phyloP scores from a whole-genome alignment of 2,113 vertebrate genomes.

The Alaudala cheleensis region DNA sequence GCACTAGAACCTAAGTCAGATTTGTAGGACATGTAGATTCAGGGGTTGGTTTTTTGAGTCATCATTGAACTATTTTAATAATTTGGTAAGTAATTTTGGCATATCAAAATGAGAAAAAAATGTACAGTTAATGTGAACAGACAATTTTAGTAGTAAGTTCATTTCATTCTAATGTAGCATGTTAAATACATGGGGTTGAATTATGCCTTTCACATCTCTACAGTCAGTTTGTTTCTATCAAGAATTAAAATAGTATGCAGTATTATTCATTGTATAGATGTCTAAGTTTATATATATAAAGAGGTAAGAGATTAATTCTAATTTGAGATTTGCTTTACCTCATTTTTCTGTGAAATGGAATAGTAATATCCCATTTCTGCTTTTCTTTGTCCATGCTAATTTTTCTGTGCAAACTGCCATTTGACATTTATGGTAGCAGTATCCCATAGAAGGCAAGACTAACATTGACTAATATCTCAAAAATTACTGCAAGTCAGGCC shows the following conservation, averaged over 20 bases:
- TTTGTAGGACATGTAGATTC: neutral
- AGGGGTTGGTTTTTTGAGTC: neutral
- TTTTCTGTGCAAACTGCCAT: neutral
- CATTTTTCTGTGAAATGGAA: neutral
- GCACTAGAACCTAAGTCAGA: neutral
- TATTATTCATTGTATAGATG: neutral
- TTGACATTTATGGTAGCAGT: neutral
- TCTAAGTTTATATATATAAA: neutral
- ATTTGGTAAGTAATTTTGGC: neutral
- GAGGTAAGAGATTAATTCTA: neutral
- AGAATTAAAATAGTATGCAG: neutral
- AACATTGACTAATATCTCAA: neutral
- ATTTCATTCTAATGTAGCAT: neutral
- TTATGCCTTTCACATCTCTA: neutral
- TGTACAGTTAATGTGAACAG: neutral
- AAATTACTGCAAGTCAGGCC: neutral
- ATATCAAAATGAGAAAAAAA: neutral
- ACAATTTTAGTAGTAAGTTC: neutral
- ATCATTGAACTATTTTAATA: neutral
- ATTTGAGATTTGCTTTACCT: neutral
- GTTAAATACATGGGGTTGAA: neutral
- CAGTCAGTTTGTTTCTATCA: neutral
- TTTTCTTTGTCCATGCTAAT: neutral
- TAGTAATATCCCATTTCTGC: neutral
- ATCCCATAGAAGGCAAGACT: neutral